Evolutionary conservation across 2,888 invertebrate genomes (phyloP), one percentile per base, ranked within the genome.

Genomic region (Hyalella azteca): DNA sequence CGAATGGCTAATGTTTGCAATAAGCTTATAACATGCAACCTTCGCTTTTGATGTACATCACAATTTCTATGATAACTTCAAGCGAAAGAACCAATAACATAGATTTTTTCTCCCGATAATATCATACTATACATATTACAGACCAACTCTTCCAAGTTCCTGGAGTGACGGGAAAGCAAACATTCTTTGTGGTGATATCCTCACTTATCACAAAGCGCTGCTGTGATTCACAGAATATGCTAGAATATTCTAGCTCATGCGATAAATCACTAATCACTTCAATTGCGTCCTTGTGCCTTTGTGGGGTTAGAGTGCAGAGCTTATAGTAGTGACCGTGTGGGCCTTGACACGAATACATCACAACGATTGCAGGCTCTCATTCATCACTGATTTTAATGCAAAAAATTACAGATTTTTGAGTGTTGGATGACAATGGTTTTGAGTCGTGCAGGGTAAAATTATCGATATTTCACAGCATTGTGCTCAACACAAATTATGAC

Each of bases 151-250:
- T n/a, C n/a, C n/a, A n/a, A n/a, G n/a, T n/a, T n/a, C n/a, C n/a
- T n/a, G n/a, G n/a, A n/a, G n/a, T n/a, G n/a, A n/a, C n/a, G n/a
- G n/a, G n/a, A n/a, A n/a, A n/a, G n/a, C n/a, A n/a, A n/a, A n/a
- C n/a, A 54, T 54, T 54, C 54, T 54, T 54, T 54, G 54, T 54
- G 54, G 29, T 54, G 54, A 54, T 13, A 54, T 2, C 54, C 19
- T 54, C 22, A 3, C 54, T 54, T 22, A 54, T 54, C 54, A n/a
- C n/a, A n/a, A 54, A 7, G 54, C 22, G 54, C n/a, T 19, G 29
- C 26, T 26, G 7, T 9, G 15, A 29, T 26, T 54, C 54, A 22
- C 26, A n/a, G n/a, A n/a, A n/a, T n/a, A n/a, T n/a, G n/a, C 19
- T 54, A 26, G 13, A 4, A 54, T 54, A 54, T 26, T 22, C 26